Conservation (phyloP, 2,888 invertebrate genomes). For the Branchipolynoe longqiensis region DNA sequence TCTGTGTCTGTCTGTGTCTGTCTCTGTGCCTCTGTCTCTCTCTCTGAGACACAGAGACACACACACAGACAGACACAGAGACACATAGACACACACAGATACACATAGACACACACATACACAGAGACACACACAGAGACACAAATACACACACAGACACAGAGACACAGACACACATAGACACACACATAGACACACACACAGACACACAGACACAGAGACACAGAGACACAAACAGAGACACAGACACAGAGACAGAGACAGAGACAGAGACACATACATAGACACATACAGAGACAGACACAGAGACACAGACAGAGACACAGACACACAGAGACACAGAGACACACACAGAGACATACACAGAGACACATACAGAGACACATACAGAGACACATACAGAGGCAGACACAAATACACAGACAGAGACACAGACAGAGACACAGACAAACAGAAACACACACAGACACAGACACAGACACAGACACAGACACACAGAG, state of each 20-base stretch:
- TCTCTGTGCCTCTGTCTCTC: background rate
- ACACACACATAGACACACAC: too few species aligned
- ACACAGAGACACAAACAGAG: too few species aligned
- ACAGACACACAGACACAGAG: too few species aligned
- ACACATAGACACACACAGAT: background rate
- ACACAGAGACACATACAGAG: too few species aligned
- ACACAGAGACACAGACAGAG: background rate
- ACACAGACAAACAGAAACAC: background rate
- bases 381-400: too few species aligned
- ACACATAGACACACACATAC: background rate
- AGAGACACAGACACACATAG: background rate
- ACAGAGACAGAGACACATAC: background rate
- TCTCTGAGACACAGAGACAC: background rate
- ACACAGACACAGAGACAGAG: background rate
- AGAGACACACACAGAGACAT: too few species aligned
- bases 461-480: background rate
- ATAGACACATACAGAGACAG: slow-evolving; percentile 10
- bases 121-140: background rate
- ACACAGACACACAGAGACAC: too few species aligned
- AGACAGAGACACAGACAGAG: too few species aligned
- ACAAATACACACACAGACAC: background rate
- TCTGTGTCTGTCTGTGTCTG: background rate
- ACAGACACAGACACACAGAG: background rate
- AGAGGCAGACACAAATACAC: too few species aligned
- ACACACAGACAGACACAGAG: background rate